phyloP scores from a whole-genome alignment of 92 coral and sea anemone genomes.

The Heteractis magnifica region DNA sequence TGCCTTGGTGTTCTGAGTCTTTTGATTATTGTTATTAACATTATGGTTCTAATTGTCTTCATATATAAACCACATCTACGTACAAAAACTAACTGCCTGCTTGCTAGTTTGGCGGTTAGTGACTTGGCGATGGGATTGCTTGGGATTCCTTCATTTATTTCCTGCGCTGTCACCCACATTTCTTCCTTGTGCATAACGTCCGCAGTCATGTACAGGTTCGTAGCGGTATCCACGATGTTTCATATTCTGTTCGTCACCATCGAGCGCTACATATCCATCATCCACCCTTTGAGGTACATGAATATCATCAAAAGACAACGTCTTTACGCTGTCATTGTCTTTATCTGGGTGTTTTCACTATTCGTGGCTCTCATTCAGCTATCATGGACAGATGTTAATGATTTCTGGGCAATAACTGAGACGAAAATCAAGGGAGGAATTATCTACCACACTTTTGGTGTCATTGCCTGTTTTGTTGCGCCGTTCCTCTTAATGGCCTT shows the following conservation, averaged over 20 bases:
- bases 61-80: slow-evolving; percentile 57
- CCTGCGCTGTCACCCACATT: slow-evolving; percentile 55
- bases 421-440: slow-evolving; percentile 53
- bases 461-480: slow-evolving; percentile 60
- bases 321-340: slow-evolving; percentile 47
- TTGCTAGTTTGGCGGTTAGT: slow-evolving; percentile 70
- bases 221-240: slow-evolving; percentile 91
- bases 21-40: slow-evolving; percentile 55
- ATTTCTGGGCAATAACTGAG: slow-evolving; percentile 41
- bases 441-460: slow-evolving; percentile 64
- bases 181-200: slow-evolving; percentile 68
- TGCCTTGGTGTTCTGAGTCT: slow-evolving; percentile 62
- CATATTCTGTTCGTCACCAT: slow-evolving; percentile 86
- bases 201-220: slow-evolving; percentile 68
- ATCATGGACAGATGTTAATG: slow-evolving; percentile 66
- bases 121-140: slow-evolving; percentile 75
- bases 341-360: slow-evolving; percentile 75
- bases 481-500: slow-evolving; percentile 76
- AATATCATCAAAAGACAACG: slow-evolving; percentile 75
- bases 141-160: slow-evolving; percentile 67
- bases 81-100: slow-evolving; percentile 76
- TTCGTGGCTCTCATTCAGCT: slow-evolving; percentile 79
- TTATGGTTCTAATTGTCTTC: slow-evolving; percentile 60
- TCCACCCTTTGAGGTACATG: slow-evolving; percentile 76
- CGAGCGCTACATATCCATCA: slow-evolving; percentile 84